Conservation (phyloP, 2,888 invertebrate species). For the Lepidochrysops patricia region DNA sequence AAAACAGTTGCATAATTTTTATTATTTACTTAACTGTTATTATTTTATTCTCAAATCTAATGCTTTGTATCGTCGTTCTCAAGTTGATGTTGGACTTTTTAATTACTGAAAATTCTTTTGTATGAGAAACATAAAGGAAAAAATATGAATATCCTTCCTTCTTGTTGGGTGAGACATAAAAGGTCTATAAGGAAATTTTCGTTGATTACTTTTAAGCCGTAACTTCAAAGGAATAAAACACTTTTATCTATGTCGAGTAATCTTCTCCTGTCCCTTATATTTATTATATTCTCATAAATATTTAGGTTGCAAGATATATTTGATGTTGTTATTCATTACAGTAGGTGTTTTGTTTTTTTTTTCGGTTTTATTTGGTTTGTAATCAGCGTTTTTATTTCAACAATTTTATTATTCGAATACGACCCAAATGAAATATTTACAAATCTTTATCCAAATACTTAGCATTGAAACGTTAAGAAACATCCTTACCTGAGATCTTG, state of each 20-base stretch:
- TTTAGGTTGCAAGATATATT: neutral
- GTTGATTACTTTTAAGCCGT: constrained; percentile 12
- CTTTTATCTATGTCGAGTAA: neutral
- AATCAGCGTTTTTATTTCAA: too few species aligned
- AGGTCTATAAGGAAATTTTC: neutral
- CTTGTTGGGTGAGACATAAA: neutral
- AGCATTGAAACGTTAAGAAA: too few species aligned
- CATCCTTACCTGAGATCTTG: too few species aligned
- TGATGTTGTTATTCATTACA: too few species aligned
- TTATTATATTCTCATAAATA: neutral
- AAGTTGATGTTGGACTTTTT: neutral
- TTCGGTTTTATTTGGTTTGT: too few species aligned
- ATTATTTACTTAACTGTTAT: neutral
- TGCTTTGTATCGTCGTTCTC: neutral
- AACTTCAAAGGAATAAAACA: constrained; percentile 9
- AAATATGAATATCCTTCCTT: neutral
- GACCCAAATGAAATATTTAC: too few species aligned
- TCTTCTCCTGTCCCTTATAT: neutral
- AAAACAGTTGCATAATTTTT: too few species aligned
- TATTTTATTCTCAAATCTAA: too few species aligned
- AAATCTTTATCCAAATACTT: too few species aligned
- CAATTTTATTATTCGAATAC: too few species aligned
- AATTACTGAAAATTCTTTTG: neutral
- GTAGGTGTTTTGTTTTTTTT: too few species aligned
- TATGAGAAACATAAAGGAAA: neutral